Evolutionary conservation across 2,888 invertebrate species (phyloP).

Genomic region (Tinea semifulvella): DNA sequence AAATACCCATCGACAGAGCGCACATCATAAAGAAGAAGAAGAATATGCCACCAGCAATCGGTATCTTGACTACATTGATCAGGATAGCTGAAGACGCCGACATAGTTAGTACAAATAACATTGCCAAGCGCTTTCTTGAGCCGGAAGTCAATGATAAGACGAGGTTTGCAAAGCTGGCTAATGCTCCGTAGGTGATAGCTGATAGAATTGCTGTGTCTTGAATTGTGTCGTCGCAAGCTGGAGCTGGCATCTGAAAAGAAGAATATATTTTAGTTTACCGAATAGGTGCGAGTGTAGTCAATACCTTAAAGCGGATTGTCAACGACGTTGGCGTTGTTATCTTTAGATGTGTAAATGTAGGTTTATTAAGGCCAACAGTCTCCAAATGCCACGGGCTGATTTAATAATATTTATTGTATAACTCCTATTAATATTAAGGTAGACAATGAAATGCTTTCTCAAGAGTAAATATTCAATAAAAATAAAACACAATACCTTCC

Average conservation of each 20-base stretch:
- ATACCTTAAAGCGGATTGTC: too few relatives aligned
- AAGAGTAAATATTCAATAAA: too few relatives aligned
- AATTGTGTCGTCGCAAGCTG: constrained; percentile 51
- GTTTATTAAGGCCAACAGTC: too few relatives aligned
- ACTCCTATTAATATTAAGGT: too few relatives aligned
- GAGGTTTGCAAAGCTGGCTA: constrained; percentile 46
- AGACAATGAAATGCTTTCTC: too few relatives aligned
- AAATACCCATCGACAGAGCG: constrained; percentile 52
- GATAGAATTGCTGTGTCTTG: constrained; percentile 52
- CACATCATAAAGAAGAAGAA: constrained; percentile 55
- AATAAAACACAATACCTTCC: too few relatives aligned
- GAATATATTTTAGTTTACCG: too few relatives aligned
- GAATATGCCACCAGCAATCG: constrained; percentile 51
- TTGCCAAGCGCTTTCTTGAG: constrained; percentile 43
- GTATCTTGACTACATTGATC: constrained; percentile 40
- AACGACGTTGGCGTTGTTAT: too few relatives aligned
- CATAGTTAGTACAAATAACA: constrained; percentile 40
- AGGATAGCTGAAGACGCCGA: constrained; percentile 40
- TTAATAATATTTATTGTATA: too few relatives aligned
- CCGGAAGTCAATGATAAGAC: constrained; percentile 52
- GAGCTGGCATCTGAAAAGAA: constrained; percentile 25
- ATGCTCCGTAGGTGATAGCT: constrained; percentile 51
- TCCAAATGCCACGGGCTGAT: too few relatives aligned
- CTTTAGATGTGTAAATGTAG: too few relatives aligned
- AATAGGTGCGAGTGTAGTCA: too few relatives aligned